These are phyloP conservation scores for Musca domestica DNA, from an alignment of 1,140 invertebrate genomes.

Conservation along the genomic window DNA sequence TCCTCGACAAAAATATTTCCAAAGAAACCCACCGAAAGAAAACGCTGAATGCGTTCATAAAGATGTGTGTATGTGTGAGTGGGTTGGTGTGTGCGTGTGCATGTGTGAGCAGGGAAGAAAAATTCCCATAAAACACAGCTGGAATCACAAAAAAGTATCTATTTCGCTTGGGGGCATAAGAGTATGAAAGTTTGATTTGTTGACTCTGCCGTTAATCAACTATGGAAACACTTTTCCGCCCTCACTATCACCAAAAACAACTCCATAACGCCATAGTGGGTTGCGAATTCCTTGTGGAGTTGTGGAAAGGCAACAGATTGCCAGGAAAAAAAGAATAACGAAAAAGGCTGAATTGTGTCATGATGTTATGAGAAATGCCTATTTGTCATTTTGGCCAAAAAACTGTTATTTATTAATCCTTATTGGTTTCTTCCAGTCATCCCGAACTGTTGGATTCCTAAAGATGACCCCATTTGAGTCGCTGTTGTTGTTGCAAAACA, in stretches of 20 bases:
- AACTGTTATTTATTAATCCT: slow-evolving; percentile 14
- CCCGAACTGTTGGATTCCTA: background rate
- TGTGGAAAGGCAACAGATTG: no score
- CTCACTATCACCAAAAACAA: no score
- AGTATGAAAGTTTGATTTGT: background rate
- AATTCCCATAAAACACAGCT: background rate
- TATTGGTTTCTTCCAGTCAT: slow-evolving; percentile 1
- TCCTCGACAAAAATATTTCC: no score
- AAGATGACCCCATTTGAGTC: background rate
- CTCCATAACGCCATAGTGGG: no score
- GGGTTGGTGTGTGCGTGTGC: background rate
- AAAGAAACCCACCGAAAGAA: no score
- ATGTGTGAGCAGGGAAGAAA: background rate
- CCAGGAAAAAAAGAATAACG: no score
- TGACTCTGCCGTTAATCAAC: background rate
- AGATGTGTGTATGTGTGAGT: background rate
- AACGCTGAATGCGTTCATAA: background rate
- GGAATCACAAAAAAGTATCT: background rate
- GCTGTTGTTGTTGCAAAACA: background rate
- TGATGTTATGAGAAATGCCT: background rate
- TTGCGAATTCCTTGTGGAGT: no score
- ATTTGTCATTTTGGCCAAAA: background rate
- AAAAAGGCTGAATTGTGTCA: background rate
- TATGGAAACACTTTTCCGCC: no score
- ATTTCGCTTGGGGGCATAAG: background rate